Evolutionary conservation across 1,140 invertebrate genomes (phyloP), one percentile per base, ranked within the genome.

Genomic region (Chrysoperla carnea): DNA sequence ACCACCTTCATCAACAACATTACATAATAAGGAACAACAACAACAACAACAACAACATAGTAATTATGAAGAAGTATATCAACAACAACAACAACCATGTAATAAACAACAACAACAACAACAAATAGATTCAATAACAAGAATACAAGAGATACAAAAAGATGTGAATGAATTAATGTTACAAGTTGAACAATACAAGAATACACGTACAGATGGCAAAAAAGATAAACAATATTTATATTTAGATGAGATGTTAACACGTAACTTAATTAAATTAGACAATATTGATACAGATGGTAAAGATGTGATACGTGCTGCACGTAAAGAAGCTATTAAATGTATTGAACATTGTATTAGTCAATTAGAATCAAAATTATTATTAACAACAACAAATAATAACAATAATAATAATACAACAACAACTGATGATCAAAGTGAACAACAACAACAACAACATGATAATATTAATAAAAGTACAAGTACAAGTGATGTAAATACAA

Each of bases 171-270:
- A 80, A 15, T 66, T 90, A 1, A 78, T 81, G 64, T 68, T 68
- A 11, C 70, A 82, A 52, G 85, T 94, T 6, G 79, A 86, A 47
- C 66, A 73, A 41, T 93, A 85, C 55, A 64, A 54, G 28, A 88
- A 87, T 4, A 68, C 64, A 41, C 72, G 70, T n/a, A n/a, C n/a
- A n/a, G n/a, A n/a, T n/a, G n/a, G 17, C 4, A 72, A 76, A 50
- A 73, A 72, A 49, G 82, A 91, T 52, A 93, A 92, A 59, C 70
- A 83, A 42, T 95, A 90, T 53, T 67, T 85, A 27, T 91, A 79
- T 58, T 60, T 95, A 36, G 91, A 95, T 58, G 91, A 96, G 62
- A 94, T 94, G 89, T 63, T 96, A 11, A 95, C 90, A 1, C 73
- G 90, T 36, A 85, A 88, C 57, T 67, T 95, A 44, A 74, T 95